Base-by-base conservation (phyloP, 2,888 invertebrate species). In the Nomada hirtipes region DNA sequence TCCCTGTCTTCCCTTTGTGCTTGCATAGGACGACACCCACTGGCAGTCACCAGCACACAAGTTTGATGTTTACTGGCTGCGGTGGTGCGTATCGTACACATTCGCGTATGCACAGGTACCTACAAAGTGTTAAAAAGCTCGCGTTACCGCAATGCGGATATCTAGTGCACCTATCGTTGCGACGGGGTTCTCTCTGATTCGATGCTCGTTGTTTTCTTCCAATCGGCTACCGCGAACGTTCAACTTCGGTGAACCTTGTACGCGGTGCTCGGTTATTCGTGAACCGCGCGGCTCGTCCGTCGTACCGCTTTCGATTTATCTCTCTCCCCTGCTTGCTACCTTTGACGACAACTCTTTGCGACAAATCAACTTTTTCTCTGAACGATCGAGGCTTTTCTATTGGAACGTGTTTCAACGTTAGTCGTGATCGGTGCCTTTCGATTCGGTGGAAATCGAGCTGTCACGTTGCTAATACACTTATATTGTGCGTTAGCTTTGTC, bases 71-170 rank as follows among this genome's bases (percentile, higher is more conserved):
- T 87, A 87, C 87, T 13, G 78, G 78, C 83, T 82, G 79, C 83
- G 79, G 79, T 83, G 73, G 76, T 71, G 83, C 82, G 87, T 68
- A 71, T 44, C 84, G 78, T 76, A 87, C 78, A 82, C 79, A 69
- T 47, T 61, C 67, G 72, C 69, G 69, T 74, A 29, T 79, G 77
- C 63, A 68, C 76, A 47, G 61, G 83, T 75, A 36, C 36, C 36
- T 36, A 76, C 85, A 82, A 88, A 81, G 79, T 83, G 88, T 84
- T 86, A 87, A 89, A 89, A 87, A 88, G 82, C 85, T 86, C 86
- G 85, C 81, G 82, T 85, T 87, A 90, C 91, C 90, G 89, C 91
- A 90, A 88, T 90, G 90, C 91, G 89, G 88, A 88, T 90, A 88
- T 88, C 87, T 82, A 83, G 78, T 78, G 76, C 71, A 69, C 76